A percentile compares a stretch with the other conserved stretches of the same genome.
phyloP scores from a whole-genome alignment of 2,888 invertebrate species.

The Glaucopsyche alexis region DNA sequence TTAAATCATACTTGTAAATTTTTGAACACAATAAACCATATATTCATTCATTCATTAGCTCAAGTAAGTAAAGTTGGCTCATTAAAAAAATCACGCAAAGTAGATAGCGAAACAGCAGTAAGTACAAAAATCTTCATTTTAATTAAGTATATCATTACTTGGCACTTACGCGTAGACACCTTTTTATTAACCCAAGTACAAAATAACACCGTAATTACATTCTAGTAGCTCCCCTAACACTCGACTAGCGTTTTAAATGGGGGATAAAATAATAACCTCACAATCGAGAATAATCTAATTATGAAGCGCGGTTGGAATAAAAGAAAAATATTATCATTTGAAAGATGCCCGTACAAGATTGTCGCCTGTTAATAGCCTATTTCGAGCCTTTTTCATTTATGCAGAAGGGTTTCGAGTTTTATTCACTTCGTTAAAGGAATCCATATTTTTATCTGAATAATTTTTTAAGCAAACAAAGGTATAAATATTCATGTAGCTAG shows the following conservation, averaged over 20 bases:
- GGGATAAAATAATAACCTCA: slow-evolving; percentile 42
- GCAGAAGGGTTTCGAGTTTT: slow-evolving; percentile 65
- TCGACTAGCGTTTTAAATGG: slow-evolving; percentile 25
- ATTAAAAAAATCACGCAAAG: background rate
- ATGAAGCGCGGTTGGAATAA: slow-evolving; percentile 4
- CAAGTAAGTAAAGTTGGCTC: background rate
- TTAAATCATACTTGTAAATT: too few relatives aligned
- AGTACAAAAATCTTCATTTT: slow-evolving; percentile 11
- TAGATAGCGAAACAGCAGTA: background rate
- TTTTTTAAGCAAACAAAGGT: slow-evolving; percentile 21
- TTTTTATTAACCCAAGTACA: slow-evolving; percentile 22
- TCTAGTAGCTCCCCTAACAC: slow-evolving; percentile 5
- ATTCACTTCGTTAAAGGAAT: slow-evolving; percentile 66
- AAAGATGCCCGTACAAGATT: slow-evolving; percentile 52
- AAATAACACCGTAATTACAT: slow-evolving; percentile 18
- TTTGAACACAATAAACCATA: too few relatives aligned
- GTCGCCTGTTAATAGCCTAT: slow-evolving; percentile 71
- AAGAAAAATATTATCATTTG: slow-evolving; percentile 20
- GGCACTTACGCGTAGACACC: slow-evolving; percentile 33
- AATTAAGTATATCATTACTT: slow-evolving; percentile 20
- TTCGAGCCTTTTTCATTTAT: slow-evolving; percentile 66
- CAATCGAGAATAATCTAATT: slow-evolving; percentile 20
- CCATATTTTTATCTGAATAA: slow-evolving; percentile 31
- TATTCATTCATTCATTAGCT: too few relatives aligned
- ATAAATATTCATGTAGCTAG: slow-evolving; percentile 28